Evolutionary conservation across 2,113 vertebrate genomes (phyloP).

Genomic region (Entosphenus tridentatus): DNA sequence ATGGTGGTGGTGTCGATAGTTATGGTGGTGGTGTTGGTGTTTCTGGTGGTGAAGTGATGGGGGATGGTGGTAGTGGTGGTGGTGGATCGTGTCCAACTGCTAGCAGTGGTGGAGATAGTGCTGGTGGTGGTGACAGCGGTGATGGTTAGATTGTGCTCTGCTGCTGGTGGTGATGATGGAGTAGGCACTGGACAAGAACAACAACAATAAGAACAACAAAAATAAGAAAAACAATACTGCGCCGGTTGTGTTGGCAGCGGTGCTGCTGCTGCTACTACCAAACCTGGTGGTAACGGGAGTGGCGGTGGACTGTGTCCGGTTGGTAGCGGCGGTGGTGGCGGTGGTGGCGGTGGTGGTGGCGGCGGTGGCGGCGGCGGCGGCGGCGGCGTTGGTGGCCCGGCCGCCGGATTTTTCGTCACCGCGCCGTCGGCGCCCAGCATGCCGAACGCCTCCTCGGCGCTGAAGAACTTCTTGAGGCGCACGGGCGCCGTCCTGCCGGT

Average conservation of each 20-base stretch:
- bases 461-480: background rate
- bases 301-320: background rate
- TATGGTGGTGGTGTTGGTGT: no score
- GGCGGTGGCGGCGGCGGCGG: background rate
- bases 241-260: background rate
- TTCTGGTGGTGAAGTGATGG: no score
- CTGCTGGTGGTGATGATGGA: background rate
- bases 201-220: background rate
- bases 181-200: background rate
- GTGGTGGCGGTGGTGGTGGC: background rate
- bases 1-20: no score
- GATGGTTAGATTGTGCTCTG: background rate
- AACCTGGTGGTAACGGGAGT: background rate
- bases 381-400: background rate
- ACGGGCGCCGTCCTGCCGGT: background rate
- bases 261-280: background rate
- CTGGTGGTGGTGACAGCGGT: background rate
- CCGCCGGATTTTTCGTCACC: background rate
- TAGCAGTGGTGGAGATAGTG: background rate
- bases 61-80: no score
- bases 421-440: background rate
- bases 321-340: background rate
- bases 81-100: background rate
- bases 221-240: background rate
- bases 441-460: background rate